Conservation (phyloP, 1,140 invertebrate genomes). For the Mya arenaria region DNA sequence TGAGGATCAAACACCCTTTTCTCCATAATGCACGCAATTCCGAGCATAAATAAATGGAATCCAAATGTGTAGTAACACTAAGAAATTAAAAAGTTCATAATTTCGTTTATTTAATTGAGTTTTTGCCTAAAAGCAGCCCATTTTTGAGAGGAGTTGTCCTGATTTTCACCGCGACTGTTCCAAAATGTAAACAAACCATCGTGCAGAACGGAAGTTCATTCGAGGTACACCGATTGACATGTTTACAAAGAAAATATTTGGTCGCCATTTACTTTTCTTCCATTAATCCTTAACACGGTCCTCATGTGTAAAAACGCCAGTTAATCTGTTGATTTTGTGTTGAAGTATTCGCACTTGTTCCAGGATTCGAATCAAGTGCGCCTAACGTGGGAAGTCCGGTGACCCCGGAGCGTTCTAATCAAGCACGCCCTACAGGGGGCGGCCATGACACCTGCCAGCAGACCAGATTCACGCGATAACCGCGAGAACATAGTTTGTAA, state of each 20-base stretch:
- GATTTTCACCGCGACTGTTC: too few species aligned
- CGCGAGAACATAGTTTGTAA: too few species aligned
- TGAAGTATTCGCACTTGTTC: too few species aligned
- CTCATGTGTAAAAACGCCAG: neutral
- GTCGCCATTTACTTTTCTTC: slow-evolving; percentile 50
- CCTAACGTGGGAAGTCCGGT: neutral
- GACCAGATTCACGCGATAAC: neutral
- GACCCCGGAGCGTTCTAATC: slow-evolving; percentile 22
- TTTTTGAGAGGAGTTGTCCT: too few species aligned
- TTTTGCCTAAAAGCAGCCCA: too few species aligned
- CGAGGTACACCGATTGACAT: slow-evolving; percentile 48
- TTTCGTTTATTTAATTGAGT: too few species aligned
- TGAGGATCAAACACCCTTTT: too few species aligned
- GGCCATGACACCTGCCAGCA: slow-evolving; percentile 49
- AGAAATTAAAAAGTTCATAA: too few species aligned
- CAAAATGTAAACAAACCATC: slow-evolving; percentile 28
- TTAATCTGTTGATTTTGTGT: too few species aligned
- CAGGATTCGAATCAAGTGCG: neutral
- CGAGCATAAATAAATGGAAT: too few species aligned
- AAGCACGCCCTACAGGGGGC: slow-evolving; percentile 29
- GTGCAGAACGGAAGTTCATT: slow-evolving; percentile 44
- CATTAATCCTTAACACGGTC: slow-evolving; percentile 40
- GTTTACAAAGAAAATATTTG: slow-evolving; percentile 64
- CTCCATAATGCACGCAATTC: too few species aligned
- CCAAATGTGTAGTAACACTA: too few species aligned